A percentile compares a stretch with the other conserved stretches of the same genome.
These are phyloP conservation scores for Grammomys surdaster DNA, from an alignment of 2,113 vertebrate species.

Conservation along the genomic window DNA sequence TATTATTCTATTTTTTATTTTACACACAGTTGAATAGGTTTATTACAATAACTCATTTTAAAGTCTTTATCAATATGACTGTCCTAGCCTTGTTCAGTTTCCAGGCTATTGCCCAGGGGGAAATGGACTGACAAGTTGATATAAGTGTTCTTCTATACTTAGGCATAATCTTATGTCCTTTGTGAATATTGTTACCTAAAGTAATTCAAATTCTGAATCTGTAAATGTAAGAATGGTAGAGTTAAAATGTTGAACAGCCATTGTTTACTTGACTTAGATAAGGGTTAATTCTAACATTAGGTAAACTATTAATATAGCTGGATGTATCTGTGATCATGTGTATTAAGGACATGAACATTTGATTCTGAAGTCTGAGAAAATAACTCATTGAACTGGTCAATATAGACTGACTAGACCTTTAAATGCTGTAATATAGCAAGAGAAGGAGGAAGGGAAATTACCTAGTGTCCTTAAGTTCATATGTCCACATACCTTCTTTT, in stretches of 20 bases:
- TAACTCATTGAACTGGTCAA: no score
- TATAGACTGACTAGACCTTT: background rate
- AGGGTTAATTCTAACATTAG: background rate
- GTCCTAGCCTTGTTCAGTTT: background rate
- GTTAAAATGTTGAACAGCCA: background rate
- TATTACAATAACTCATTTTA: conserved; percentile 13
- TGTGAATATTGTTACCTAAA: background rate
- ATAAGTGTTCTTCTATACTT: background rate
- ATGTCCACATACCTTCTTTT: background rate
- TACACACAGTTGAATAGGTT: background rate
- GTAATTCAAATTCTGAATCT: background rate
- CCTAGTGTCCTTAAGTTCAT: no score
- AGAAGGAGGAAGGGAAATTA: background rate
- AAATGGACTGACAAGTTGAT: background rate
- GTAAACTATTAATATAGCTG: background rate
- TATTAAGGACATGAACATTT: background rate
- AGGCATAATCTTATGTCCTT: background rate
- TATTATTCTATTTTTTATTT: background rate
- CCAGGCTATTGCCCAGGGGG: background rate
- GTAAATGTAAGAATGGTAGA: background rate
- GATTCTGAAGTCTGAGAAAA: background rate
- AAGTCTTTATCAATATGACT: background rate
- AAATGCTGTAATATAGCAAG: background rate
- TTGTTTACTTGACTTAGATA: background rate
- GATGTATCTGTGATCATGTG: background rate